Evolutionary conservation across 2,888 invertebrate species (phyloP).

Genomic region (Galerucella nymphaeae): DNA sequence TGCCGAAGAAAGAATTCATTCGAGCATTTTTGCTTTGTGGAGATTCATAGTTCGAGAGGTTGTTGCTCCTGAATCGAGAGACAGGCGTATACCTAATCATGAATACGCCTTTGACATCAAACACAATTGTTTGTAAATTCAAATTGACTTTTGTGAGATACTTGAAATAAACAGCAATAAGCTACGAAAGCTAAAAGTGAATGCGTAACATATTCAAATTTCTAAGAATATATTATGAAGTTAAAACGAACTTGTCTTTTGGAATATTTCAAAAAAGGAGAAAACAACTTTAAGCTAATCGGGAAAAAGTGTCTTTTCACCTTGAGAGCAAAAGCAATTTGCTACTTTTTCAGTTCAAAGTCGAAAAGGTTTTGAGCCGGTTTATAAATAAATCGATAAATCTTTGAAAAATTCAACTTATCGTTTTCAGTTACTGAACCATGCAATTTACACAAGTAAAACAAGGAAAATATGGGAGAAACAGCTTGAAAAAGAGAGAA

Average conservation of each 20-base stretch:
- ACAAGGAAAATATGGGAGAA: too few relatives aligned
- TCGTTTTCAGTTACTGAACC: constrained; percentile 13
- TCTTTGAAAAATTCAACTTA: constrained; percentile 28
- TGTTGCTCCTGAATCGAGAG: too few relatives aligned
- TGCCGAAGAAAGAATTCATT: too few relatives aligned
- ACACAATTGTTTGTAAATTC: too few relatives aligned
- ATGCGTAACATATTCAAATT: not conserved
- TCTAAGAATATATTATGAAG: not conserved
- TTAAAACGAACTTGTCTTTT: not conserved
- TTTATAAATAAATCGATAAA: constrained; percentile 28
- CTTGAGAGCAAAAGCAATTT: constrained; percentile 33
- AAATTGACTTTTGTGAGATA: too few relatives aligned
- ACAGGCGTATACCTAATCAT: too few relatives aligned
- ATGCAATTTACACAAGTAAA: constrained; percentile 22
- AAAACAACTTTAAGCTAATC: constrained; percentile 2
- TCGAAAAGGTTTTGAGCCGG: constrained; percentile 15
- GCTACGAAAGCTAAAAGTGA: too few relatives aligned
- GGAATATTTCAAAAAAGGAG: not conserved
- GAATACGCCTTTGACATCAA: too few relatives aligned
- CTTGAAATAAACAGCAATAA: too few relatives aligned
- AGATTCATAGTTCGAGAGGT: too few relatives aligned
- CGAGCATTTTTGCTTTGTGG: too few relatives aligned
- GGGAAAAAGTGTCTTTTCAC: constrained; percentile 14
- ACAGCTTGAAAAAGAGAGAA: too few relatives aligned
- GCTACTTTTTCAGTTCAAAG: constrained; percentile 29